A percentile compares a stretch with the other conserved stretches of the same genome.
Evolutionary conservation across 1,140 invertebrate genomes (phyloP).

Genomic region (Orchesella cincta): DNA sequence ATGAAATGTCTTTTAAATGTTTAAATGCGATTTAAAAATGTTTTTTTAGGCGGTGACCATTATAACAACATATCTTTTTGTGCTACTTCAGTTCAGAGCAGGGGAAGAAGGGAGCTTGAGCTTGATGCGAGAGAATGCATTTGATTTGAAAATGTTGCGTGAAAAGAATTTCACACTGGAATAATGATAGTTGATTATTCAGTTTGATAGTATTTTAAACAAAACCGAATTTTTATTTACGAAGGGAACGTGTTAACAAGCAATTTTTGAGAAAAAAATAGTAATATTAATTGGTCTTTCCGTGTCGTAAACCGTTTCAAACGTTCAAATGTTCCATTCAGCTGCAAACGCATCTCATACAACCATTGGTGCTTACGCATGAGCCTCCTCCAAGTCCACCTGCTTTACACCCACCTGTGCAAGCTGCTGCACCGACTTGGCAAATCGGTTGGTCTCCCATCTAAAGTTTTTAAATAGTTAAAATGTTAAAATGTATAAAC

Average conservation of each 20-base stretch:
- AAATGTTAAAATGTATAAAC: not conserved
- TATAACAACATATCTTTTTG: not conserved
- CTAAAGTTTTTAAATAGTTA: not conserved
- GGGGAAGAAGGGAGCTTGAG: too few species aligned
- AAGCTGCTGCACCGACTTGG: not conserved
- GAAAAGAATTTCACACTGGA: too few species aligned
- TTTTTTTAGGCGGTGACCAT: not conserved
- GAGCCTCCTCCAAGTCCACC: not conserved
- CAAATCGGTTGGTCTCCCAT: not conserved
- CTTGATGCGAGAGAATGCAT: too few species aligned
- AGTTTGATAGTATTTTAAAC: too few species aligned
- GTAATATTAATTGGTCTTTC: too few species aligned
- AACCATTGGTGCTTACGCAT: not conserved
- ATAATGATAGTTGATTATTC: too few species aligned
- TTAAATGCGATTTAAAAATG: not conserved
- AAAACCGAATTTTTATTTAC: too few species aligned
- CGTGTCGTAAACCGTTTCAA: too few species aligned
- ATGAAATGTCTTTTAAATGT: not conserved
- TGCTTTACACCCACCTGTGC: not conserved
- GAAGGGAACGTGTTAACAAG: too few species aligned
- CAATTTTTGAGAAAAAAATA: too few species aligned
- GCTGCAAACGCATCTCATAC: constrained; percentile 12
- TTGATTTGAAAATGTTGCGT: too few species aligned
- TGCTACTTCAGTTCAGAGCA: not conserved
- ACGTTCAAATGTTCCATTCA: not conserved